Evolutionary conservation across 2,113 vertebrate species (phyloP).

Genomic region (Delphinus delphis): DNA sequence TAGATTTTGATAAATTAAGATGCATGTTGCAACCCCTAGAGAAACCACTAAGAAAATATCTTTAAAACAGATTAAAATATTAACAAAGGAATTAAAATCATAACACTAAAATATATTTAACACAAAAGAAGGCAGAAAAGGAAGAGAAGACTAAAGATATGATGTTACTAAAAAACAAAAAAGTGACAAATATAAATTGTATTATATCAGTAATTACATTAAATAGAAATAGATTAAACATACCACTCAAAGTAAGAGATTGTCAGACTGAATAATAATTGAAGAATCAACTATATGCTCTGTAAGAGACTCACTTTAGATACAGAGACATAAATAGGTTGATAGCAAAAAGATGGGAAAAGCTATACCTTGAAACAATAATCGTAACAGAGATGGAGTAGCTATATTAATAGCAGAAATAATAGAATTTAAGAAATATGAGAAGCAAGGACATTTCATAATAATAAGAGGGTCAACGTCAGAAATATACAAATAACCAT

Average conservation of each 20-base stretch:
- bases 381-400: not conserved
- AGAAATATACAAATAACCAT: not conserved
- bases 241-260: not conserved
- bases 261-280: not conserved
- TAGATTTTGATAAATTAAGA: conserved; percentile 8
- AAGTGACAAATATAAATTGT: not conserved
- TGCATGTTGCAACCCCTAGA: not conserved
- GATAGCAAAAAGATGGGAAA: not conserved
- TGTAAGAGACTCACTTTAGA: not conserved
- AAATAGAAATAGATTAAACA: not conserved
- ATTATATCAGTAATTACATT: not conserved
- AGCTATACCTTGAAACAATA: not conserved
- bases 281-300: not conserved
- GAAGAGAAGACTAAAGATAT: not conserved
- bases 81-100: not conserved
- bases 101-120: not conserved
- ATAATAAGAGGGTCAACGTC: not conserved
- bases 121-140: not conserved
- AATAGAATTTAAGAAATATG: not conserved
- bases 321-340: not conserved
- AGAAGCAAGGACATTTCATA: not conserved
- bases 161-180: not conserved
- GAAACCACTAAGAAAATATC: not conserved
- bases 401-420: not conserved
- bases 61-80: not conserved